phyloP scores from a whole-genome alignment of 2,113 vertebrate species.

The Paraplagusia blochii region DNA sequence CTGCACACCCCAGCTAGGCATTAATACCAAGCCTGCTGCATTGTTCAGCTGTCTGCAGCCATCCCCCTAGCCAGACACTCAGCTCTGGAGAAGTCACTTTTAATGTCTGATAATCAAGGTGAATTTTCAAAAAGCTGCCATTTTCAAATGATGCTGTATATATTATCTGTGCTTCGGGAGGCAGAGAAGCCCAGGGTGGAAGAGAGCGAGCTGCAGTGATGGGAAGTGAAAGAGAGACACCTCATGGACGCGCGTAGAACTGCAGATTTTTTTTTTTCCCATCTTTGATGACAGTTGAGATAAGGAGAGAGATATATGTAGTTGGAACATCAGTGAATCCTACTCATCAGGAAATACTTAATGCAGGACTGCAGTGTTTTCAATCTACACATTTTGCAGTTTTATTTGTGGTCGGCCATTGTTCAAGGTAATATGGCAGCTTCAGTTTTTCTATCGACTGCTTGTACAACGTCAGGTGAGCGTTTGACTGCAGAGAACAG shows the following conservation, averaged over 20 bases:
- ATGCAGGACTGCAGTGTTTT: conserved; percentile 7
- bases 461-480: conserved; percentile 17
- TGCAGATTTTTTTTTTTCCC: conserved; percentile 42
- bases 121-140: conserved; percentile 94
- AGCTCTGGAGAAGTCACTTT: conserved; percentile 88
- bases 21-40: conserved; percentile 81
- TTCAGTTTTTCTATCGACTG: conserved; percentile 25
- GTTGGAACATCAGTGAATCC: conserved; percentile 41
- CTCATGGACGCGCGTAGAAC: conserved; percentile 72
- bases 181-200: conserved; percentile 75
- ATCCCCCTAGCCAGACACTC: conserved; percentile 91
- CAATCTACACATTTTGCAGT: conserved; percentile 27
- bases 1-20: conserved; percentile 76
- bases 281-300: neutral
- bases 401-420: neutral
- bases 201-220: conserved; percentile 58
- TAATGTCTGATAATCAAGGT: conserved; percentile 95
- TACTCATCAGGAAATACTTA: conserved; percentile 21
- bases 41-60: conserved; percentile 92
- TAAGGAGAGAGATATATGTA: conserved; percentile 13
- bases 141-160: conserved; percentile 91
- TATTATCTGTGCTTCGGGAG: conserved; percentile 75
- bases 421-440: conserved; percentile 7
- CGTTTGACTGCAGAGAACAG: conserved; percentile 29
- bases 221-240: conserved; percentile 88